phyloP scores from a whole-genome alignment of 2,113 vertebrate genomes.

The Triplophysa tibetana region DNA sequence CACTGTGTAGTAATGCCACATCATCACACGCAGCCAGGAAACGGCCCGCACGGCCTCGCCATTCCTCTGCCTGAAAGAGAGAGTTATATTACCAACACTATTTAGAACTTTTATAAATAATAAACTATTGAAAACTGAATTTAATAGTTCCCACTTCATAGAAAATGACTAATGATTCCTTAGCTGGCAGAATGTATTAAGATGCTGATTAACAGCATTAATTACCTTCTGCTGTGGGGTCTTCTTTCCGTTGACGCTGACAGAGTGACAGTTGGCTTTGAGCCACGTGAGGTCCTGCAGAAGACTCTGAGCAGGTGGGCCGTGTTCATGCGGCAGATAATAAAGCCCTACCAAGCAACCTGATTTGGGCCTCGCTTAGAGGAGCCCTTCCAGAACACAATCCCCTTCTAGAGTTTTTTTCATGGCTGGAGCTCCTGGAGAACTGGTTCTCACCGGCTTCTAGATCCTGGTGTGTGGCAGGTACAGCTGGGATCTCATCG shows the following conservation, averaged over 20 bases:
- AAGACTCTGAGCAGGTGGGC: conserved; percentile 69
- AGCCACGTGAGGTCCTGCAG: conserved; percentile 83
- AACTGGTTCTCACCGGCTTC: conserved; percentile 44
- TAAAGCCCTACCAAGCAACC: conserved; percentile 82
- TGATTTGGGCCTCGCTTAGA: conserved; percentile 75
- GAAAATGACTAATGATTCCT: background rate
- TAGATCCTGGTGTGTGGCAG: conserved; percentile 43
- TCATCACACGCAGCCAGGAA: conserved; percentile 75
- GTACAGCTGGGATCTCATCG: conserved; percentile 39
- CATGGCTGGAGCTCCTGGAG: conserved; percentile 41
- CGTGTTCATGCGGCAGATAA: conserved; percentile 82
- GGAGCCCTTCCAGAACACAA: conserved; percentile 63
- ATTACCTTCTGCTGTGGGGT: conserved; percentile 69
- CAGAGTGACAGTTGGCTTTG: conserved; percentile 72
- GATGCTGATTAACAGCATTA: too few relatives aligned
- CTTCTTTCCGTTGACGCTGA: conserved; percentile 74
- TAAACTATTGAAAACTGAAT: background rate
- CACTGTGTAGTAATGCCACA: conserved; percentile 75
- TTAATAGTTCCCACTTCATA: background rate
- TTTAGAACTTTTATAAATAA: too few relatives aligned
- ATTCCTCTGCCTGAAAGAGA: conserved; percentile 65
- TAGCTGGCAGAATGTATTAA: background rate
- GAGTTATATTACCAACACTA: background rate
- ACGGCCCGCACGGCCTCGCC: conserved; percentile 71
- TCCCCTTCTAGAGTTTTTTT: conserved; percentile 61